phyloP scores from a whole-genome alignment of 2,888 invertebrate genomes.

The Drosophila subquinaria region DNA sequence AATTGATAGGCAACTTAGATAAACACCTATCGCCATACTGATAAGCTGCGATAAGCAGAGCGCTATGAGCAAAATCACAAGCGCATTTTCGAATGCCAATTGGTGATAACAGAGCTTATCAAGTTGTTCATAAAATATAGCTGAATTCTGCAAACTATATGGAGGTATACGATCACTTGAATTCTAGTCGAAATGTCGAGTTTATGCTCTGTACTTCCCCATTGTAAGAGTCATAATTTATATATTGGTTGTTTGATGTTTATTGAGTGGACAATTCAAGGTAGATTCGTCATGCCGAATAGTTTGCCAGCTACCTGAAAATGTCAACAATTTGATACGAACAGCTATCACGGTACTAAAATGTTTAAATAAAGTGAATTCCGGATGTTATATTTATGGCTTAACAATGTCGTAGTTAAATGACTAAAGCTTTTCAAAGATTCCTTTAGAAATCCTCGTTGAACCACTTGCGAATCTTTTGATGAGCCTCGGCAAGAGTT shows the following conservation, averaged over 20 bases:
- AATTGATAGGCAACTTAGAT: slow-evolving; percentile 26
- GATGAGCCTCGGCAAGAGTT: slow-evolving; percentile 70
- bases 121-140: not conserved
- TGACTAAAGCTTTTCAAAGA: not conserved
- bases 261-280: not conserved
- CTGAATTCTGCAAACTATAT: not conserved
- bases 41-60: slow-evolving; percentile 25
- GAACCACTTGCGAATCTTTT: slow-evolving; percentile 71
- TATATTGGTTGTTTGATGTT: not conserved
- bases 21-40: slow-evolving; percentile 24
- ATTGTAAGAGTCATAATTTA: not conserved
- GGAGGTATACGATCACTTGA: not conserved
- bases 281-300: not conserved
- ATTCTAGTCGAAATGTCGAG: not conserved
- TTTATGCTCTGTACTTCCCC: slow-evolving; percentile 3
- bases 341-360: not conserved
- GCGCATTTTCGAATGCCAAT: slow-evolving; percentile 8
- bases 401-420: not conserved
- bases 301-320: not conserved
- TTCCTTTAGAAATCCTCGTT: slow-evolving; percentile 64
- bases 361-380: not conserved
- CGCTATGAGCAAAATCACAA: not conserved
- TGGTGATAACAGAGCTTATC: slow-evolving; percentile 29
- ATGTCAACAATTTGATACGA: not conserved
- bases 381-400: not conserved